These are phyloP conservation scores for Cryptoprocta ferox DNA, from an alignment of 2,797 vertebrate species.

Conservation along the genomic window DNA sequence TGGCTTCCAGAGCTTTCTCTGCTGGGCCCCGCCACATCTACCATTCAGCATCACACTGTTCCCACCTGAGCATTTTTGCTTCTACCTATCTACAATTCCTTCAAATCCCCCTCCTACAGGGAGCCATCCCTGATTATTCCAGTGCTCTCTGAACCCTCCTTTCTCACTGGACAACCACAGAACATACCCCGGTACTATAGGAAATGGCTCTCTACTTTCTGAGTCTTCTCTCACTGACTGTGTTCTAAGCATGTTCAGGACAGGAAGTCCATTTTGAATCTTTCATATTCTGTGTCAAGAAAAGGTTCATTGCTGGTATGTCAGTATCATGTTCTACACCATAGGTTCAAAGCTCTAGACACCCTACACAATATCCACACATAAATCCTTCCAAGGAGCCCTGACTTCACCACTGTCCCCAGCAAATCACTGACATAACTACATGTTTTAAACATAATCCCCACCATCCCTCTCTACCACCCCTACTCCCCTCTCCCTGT, in stretches of 20 bases:
- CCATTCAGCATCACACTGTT: background rate
- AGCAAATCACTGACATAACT: background rate
- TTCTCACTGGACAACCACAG: background rate
- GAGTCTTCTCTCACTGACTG: background rate
- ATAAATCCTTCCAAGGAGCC: background rate
- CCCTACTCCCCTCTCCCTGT: background rate
- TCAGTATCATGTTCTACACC: background rate
- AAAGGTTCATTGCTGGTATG: background rate
- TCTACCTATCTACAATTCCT: background rate
- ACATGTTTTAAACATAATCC: background rate
- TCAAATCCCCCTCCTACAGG: background rate
- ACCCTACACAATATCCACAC: too few species aligned
- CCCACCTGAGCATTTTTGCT: background rate
- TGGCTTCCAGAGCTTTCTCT: background rate
- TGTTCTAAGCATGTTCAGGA: background rate
- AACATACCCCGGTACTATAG: background rate
- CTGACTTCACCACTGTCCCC: background rate
- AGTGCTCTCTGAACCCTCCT: background rate
- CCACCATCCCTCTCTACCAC: background rate
- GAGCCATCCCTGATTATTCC: background rate
- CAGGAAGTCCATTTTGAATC: background rate
- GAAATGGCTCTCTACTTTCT: background rate
- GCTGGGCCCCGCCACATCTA: background rate
- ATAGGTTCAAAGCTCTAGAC: background rate
- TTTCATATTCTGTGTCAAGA: background rate